Base-by-base conservation (phyloP, 2,797 vertebrate species). In the Selene dorsalis region DNA sequence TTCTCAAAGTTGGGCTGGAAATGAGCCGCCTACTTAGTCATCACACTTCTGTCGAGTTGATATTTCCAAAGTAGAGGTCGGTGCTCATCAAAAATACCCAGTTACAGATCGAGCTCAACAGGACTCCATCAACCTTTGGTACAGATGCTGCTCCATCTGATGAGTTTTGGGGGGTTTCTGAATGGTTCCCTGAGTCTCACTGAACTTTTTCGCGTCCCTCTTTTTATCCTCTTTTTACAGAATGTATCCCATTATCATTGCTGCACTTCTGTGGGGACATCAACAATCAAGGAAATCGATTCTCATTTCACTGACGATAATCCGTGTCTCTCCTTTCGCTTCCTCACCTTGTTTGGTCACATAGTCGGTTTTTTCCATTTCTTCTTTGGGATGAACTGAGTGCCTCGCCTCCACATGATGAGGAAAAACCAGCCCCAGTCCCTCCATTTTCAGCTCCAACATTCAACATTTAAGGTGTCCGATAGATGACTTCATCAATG, bases 401-500 rank as follows among this genome's bases (percentile, higher is more conserved):
- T 50, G 22, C 6, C 69, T 63, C 28, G 16, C 3, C 48, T 59
- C 55, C 53, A 20, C 48, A 38, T 52, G 59, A 71, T 58, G 68
- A 50, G 50, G 43, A 59, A 53, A 48, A 53, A 48, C 24, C 28
- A 26, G 7, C n/a, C 2, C 8, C 0, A 4, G 17, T 71, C 18
- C 48, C 14, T 56, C 35, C 26, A 63, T 77, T 61, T 63, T 22
- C 56, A 64, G 35, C 66, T 35, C 30, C 55, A 70, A 30, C 75
- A 65, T 78, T 73, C 60, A 73, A 69, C 69, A 80, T 66, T 81
- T 26, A 70, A 72, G 22, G 56, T 43, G 20, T 75, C 39, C 64
- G 60, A 43, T 56, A 60, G 39, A 69, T 30, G 57, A 83, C 58
- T 82, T 80, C 73, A 55, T 83, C 58, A 83, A 82, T 66, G 80